Evolutionary conservation across 1,140 invertebrate genomes (phyloP).

Genomic region (Paraescarpia echinospica): DNA sequence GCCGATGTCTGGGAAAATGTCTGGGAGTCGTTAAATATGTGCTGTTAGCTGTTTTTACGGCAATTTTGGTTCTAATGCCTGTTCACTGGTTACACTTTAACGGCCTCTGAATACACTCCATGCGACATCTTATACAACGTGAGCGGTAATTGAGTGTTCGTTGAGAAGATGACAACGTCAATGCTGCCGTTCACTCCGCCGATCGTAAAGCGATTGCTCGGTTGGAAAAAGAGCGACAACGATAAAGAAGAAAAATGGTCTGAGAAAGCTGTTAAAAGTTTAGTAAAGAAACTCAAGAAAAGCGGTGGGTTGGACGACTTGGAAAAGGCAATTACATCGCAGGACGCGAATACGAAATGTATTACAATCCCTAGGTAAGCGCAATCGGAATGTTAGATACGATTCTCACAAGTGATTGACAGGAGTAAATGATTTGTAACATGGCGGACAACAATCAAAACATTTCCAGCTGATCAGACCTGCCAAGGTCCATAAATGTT

Average conservation of each 20-base stretch:
- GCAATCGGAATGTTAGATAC: background rate
- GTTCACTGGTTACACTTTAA: background rate
- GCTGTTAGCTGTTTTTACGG: background rate
- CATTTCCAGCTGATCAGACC: background rate
- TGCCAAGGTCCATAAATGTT: background rate
- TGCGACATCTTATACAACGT: background rate
- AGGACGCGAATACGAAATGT: constrained; percentile 91
- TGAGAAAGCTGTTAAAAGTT: constrained; percentile 95
- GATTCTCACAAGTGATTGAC: background rate
- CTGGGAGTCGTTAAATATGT: background rate
- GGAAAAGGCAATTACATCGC: constrained; percentile 89
- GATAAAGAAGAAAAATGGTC: constrained; percentile 92
- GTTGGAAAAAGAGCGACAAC: constrained; percentile 90
- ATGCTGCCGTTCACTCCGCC: constrained; percentile 26
- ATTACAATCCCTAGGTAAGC: constrained; percentile 83
- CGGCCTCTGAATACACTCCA: background rate
- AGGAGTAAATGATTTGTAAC: background rate
- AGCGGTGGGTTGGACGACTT: constrained; percentile 90
- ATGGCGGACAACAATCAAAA: background rate
- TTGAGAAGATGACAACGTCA: constrained; percentile 17
- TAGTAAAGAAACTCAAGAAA: constrained; percentile 98
- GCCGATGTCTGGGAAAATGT: background rate
- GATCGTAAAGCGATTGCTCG: constrained; percentile 66
- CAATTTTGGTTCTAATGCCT: background rate
- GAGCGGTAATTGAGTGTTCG: background rate